A percentile compares a stretch with the other conserved stretches of the same genome.
These are phyloP conservation scores for Wasmannia auropunctata DNA, from an alignment of 1,140 invertebrate species.

Conservation along the genomic window DNA sequence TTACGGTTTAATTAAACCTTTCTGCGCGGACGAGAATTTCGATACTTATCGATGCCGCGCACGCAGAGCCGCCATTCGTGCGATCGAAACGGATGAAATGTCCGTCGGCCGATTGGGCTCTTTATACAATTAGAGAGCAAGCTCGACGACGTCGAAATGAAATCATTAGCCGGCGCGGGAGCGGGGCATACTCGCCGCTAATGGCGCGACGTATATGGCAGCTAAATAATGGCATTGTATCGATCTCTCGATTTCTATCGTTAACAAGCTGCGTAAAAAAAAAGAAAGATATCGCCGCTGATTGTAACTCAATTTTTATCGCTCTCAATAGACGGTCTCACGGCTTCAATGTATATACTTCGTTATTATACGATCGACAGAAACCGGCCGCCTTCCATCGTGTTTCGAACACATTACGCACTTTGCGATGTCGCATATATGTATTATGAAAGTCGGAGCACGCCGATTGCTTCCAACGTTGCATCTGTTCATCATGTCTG, in stretches of 20 bases:
- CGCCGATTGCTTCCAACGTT: background rate
- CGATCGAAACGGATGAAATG: slow-evolving; percentile 67
- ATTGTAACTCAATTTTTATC: slow-evolving; percentile 76
- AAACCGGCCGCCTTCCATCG: slow-evolving; percentile 73
- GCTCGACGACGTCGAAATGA: slow-evolving; percentile 77
- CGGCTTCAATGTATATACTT: slow-evolving; percentile 77
- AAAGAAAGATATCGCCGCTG: slow-evolving; percentile 72
- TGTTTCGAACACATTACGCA: slow-evolving; percentile 64
- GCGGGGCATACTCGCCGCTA: slow-evolving; percentile 70
- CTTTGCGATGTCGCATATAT: slow-evolving; percentile 2
- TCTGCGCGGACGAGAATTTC: slow-evolving; percentile 37
- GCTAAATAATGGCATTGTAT: slow-evolving; percentile 84
- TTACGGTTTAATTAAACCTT: slow-evolving; percentile 58
- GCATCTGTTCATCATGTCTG: background rate
- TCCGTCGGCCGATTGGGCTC: slow-evolving; percentile 10
- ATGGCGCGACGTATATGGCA: slow-evolving; percentile 75
- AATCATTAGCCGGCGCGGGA: slow-evolving; percentile 80
- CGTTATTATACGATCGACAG: slow-evolving; percentile 74
- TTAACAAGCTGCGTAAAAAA: slow-evolving; percentile 83
- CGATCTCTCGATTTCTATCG: slow-evolving; percentile 82
- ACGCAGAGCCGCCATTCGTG: slow-evolving; percentile 37
- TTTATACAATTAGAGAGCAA: slow-evolving; percentile 67
- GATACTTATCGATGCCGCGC: slow-evolving; percentile 56
- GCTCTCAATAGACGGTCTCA: slow-evolving; percentile 77
- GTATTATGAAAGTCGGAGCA: background rate